Percentiles rank a stretch among this genome's conserved stretches.
Evolutionary conservation across 2,797 vertebrate genomes (phyloP).

Genomic region (Scomberomorus guttatus): DNA sequence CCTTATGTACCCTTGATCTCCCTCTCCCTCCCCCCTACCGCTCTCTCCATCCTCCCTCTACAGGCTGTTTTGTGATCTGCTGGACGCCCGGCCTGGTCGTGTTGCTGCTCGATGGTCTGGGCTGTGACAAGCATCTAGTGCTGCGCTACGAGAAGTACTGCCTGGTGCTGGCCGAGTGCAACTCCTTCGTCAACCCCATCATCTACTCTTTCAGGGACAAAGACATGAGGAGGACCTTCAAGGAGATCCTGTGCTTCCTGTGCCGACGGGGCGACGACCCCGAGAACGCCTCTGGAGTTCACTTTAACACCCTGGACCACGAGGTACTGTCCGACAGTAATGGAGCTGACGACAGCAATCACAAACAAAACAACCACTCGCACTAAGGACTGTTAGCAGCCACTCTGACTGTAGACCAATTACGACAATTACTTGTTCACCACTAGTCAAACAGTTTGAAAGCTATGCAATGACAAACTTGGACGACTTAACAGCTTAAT

Average conservation of each 20-base stretch:
- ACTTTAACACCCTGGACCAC: conserved; percentile 82
- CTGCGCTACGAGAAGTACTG: conserved; percentile 91
- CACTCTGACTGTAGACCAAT: conserved; percentile 10
- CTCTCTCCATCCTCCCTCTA: not conserved
- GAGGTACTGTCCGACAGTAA: conserved; percentile 85
- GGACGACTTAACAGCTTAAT: not conserved
- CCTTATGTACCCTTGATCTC: not conserved
- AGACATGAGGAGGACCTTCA: conserved; percentile 94
- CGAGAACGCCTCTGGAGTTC: conserved; percentile 34
- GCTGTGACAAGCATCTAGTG: conserved; percentile 81
- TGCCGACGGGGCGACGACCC: conserved; percentile 42
- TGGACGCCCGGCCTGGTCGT: conserved; percentile 96
- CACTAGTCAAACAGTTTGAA: not conserved
- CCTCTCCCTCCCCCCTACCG: not conserved
- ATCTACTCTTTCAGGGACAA: conserved; percentile 94
- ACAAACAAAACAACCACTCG: conserved; percentile 44
- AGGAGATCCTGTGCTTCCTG: conserved; percentile 86
- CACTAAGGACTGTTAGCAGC: conserved; percentile 30
- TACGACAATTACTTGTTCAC: not conserved
- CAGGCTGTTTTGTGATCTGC: conserved; percentile 95
- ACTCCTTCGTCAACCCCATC: conserved; percentile 92
- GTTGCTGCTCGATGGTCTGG: conserved; percentile 91
- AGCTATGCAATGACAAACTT: not conserved
- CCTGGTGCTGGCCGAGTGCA: conserved; percentile 93
- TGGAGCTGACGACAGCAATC: conserved; percentile 38